Conservation (phyloP, 2,113 vertebrate genomes). For the Rhabdornis inornatus region DNA sequence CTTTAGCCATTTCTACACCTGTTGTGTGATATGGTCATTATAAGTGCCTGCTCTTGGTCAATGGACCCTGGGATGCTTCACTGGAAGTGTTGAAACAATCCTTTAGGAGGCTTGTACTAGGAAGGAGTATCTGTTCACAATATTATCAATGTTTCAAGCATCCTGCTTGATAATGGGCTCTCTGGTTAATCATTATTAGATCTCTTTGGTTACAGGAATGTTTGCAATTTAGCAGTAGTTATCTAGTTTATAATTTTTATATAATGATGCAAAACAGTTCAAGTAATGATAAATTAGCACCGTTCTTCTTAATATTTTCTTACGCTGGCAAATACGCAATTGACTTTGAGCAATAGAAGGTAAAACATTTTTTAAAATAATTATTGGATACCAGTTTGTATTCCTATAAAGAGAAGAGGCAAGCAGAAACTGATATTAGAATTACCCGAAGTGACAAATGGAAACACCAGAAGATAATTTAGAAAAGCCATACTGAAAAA, state of each 20-base stretch:
- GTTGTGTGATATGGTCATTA: background rate
- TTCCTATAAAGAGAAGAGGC: background rate
- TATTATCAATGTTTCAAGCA: background rate
- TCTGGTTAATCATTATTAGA: background rate
- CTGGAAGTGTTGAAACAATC: background rate
- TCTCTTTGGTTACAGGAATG: background rate
- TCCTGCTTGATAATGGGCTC: background rate
- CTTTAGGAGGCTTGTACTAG: background rate
- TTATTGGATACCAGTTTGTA: background rate
- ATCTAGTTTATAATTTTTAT: background rate
- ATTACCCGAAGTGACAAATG: background rate
- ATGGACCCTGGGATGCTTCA: background rate
- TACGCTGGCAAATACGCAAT: background rate
- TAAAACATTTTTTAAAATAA: background rate
- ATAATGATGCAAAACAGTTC: background rate
- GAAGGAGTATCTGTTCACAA: background rate
- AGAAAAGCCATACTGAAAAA: conserved; percentile 2
- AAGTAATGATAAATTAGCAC: background rate
- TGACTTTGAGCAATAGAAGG: background rate
- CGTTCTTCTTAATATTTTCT: background rate
- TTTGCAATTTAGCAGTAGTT: background rate
- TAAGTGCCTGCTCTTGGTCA: background rate
- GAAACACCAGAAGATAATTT: background rate
- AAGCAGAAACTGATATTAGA: background rate
- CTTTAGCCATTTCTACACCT: background rate